Base-by-base conservation (phyloP, 2,113 vertebrate species). In the Heterotis niloticus region DNA sequence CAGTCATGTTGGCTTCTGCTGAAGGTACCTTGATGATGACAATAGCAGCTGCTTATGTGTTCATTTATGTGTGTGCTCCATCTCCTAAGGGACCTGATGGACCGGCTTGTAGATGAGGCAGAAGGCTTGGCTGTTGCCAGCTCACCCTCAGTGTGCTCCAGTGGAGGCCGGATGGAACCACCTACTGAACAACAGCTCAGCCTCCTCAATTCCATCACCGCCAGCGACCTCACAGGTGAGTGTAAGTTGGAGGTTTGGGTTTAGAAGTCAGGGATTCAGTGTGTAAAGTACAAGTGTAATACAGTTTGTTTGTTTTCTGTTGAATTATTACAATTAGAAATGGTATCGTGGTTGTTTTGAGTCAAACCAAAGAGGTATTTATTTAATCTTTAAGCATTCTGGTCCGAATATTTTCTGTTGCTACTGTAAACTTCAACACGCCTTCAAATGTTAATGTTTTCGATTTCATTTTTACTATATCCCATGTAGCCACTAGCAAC, bases 71-170 rank as follows among this genome's bases (percentile, higher is more conserved):
- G 16, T 77, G 18, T 24, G 44, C 23, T 44, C 13, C 75, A 51
- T 68, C 44, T 87, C n/a, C 83, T 44, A 65, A 98, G 98, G 81
- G 98, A 99, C 90, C 94, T 98, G 76, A 99, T 99, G 98, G 98
- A 99, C 90, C 91, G 96, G 72, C 91, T 99, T 82, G 95, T 99
- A 83, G 98, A 99, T 79, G 96, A 98, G 90, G 95, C 97, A 0
- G 98, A 99, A 85, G 92, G 95, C 0, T 89, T 95, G 81, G 96
- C 95, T 4, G 93, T 95, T 80, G 91, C 95, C 73, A 94, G 94
- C 5, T 94, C 93, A 76, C 92, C 95, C 79, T 93, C 96, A 4
- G 90, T 94, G 84, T 95, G 95, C 88, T 93, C 94, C 14, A 92
- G 94, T 60, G 90, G 88, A 60, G 94, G 64, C 76, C 86, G 96